phyloP scores from a whole-genome alignment of 2,113 vertebrate genomes.

The Theropithecus gelada region DNA sequence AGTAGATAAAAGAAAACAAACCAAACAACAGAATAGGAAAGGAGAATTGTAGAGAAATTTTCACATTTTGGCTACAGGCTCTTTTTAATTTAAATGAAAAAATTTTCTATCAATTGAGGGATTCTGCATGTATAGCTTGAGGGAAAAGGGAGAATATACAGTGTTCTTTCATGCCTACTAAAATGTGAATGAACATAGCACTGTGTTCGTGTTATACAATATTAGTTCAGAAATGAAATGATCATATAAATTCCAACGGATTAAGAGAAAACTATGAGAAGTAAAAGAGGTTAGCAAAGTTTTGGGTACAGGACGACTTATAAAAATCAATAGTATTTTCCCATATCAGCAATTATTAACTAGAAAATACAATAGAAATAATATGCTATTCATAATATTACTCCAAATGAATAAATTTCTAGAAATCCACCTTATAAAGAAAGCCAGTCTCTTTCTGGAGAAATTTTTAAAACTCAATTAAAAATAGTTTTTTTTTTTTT shows the following conservation, averaged over 20 bases:
- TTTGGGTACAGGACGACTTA: neutral
- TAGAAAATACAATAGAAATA: conserved; percentile 14
- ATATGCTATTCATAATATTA: neutral
- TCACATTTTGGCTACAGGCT: neutral
- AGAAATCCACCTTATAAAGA: neutral
- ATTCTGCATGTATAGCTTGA: neutral
- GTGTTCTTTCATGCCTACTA: neutral
- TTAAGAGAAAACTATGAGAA: neutral
- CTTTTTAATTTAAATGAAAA: neutral
- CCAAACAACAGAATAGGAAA: neutral
- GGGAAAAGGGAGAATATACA: neutral
- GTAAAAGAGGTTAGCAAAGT: neutral
- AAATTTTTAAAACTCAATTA: neutral
- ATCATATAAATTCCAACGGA: neutral
- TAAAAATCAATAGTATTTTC: neutral
- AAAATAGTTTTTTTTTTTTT: neutral
- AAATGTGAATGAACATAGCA: neutral
- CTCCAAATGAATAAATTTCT: neutral
- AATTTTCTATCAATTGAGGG: neutral
- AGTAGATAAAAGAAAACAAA: neutral
- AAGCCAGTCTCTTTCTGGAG: neutral
- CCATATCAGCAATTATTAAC: neutral
- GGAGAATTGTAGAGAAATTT: neutral
- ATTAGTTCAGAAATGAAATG: neutral
- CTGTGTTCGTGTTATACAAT: neutral